These are phyloP conservation scores for Drosophila neocordata DNA, from an alignment of 1,140 invertebrate species.

Conservation along the genomic window DNA sequence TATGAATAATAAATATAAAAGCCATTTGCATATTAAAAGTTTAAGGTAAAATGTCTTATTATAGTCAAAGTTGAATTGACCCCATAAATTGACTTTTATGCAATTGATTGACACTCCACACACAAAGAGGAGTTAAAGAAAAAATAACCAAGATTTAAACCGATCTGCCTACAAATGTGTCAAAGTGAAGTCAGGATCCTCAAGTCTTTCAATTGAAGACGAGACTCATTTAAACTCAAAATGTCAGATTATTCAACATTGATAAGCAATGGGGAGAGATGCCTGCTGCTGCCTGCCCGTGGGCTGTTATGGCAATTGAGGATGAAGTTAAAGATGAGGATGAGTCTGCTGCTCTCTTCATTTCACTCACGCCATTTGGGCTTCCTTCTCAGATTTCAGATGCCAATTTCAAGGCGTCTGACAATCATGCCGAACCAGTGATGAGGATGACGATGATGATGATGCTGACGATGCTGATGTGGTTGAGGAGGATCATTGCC, in stretches of 20 bases:
- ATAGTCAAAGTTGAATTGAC: conserved; percentile 25
- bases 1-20: conserved; percentile 55
- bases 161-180: conserved; percentile 62
- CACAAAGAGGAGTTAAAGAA: background rate
- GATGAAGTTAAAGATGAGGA: conserved; percentile 47
- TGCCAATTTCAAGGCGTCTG: conserved; percentile 72
- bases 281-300: conserved; percentile 28
- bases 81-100: conserved; percentile 56
- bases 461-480: conserved; percentile 40
- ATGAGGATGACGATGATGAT: conserved; percentile 3
- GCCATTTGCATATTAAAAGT: conserved; percentile 65
- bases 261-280: conserved; percentile 41
- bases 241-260: conserved; percentile 76
- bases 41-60: conserved; percentile 29
- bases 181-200: conserved; percentile 65
- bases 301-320: conserved; percentile 50
- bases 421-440: conserved; percentile 18
- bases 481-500: conserved; percentile 58
- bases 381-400: conserved; percentile 62
- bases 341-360: conserved; percentile 39
- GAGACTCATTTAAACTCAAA: conserved; percentile 71
- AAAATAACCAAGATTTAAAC: conserved; percentile 22
- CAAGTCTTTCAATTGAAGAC: conserved; percentile 41
- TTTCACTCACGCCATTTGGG: too few species aligned
- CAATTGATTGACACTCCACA: conserved; percentile 52